A percentile compares a stretch with the other conserved stretches of the same genome.
Conservation (phyloP, 1,140 invertebrate genomes). For the Aphis craccivora region DNA sequence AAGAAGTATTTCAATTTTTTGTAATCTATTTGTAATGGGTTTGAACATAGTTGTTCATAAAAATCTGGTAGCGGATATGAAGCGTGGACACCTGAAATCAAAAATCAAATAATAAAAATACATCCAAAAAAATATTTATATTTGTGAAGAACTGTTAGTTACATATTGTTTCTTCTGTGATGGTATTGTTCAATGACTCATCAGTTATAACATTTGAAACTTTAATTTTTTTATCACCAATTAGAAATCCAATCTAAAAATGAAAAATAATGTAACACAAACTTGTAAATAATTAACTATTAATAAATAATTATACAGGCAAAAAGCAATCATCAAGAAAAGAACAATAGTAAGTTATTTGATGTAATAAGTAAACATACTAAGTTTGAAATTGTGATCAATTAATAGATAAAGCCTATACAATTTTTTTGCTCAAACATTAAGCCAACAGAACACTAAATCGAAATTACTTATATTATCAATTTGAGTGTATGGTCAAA, state of each 20-base stretch:
- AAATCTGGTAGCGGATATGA: constrained; percentile 49
- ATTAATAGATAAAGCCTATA: background rate
- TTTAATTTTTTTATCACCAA: constrained; percentile 49
- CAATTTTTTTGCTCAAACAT: background rate
- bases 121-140: background rate
- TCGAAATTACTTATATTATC: no score
- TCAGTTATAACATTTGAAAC: constrained; percentile 52
- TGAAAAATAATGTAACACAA: background rate
- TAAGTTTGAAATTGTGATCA: background rate
- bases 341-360: background rate
- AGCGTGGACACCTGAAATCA: constrained; percentile 43
- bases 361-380: background rate
- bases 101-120: background rate
- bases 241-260: constrained; percentile 53
- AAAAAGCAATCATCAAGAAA: background rate
- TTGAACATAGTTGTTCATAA: constrained; percentile 21
- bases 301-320: background rate
- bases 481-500: background rate
- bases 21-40: constrained; percentile 24
- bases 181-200: constrained; percentile 46
- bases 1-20: constrained; percentile 36
- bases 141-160: background rate
- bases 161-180: constrained; percentile 55
- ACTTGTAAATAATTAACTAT: background rate
- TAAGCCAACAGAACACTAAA: background rate